Base-by-base conservation (phyloP, 2,797 vertebrate genomes). In the Nannoperca obscura region DNA sequence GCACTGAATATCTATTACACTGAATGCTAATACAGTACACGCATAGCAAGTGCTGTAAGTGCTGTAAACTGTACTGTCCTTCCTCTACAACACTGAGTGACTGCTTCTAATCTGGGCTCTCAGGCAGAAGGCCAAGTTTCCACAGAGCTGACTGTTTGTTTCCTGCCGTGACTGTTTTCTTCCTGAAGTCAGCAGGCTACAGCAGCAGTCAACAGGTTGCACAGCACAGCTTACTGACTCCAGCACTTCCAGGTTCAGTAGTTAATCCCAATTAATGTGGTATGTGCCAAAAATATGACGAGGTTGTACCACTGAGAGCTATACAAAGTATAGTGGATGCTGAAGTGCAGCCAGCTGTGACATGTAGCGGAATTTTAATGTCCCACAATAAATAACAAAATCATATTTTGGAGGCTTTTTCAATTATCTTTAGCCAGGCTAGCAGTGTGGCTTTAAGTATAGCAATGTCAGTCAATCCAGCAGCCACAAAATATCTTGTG, bases 131-230 rank as follows among this genome's bases (percentile, higher is more conserved):
- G 81, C 91, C 86, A 89, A 76, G 71, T 86, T 92, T 91, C 87
- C 81, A 55, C 75, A 73, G 72, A 78, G 64, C 73, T 67, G 49
- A 64, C 75, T 84, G 83, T 82, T 84, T 84, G 67, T 60, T 87
- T 91, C 86, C 83, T 88, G 86, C 57, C 10, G 17, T 82, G 52
- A 74, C 67, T 72, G 78, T 86, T 87, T 81, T 70, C 65, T 64
- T 68, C 79, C 71, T n/a, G 76, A 75, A 86, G 89, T 90, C 91
- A 90, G 78, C 80, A 50, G 89, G 88, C 84, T 47, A 77, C 40
- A 34, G 68, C 58, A 24, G 30, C 65, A 77, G 50, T 64, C 79
- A 57, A 32, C 63, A 68, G 71, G 52, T 53, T 69, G 30, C 7
- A 52, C 52, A 36, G 61, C 34, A 7, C 40, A 30, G 74, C 54